Conservation (phyloP, 2,113 vertebrate genomes). For the Cyprinodon variegatus region DNA sequence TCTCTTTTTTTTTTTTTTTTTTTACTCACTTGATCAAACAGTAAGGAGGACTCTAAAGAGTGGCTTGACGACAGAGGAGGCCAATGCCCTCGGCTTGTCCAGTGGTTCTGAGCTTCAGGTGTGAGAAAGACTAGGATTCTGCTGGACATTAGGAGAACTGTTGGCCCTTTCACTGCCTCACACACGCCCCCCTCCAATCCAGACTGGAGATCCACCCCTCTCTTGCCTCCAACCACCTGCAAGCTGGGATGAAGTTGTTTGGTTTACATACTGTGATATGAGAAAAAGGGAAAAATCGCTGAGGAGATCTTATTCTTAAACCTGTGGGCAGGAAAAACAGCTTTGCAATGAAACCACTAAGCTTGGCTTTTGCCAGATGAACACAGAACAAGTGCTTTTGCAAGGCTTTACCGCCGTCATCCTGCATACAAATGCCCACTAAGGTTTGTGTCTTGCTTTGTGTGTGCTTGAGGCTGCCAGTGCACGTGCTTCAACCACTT, state of each 20-base stretch:
- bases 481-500: conserved; percentile 47
- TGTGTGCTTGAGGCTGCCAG: conserved; percentile 16
- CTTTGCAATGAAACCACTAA: conserved; percentile 50
- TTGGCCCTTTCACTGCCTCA: conserved; percentile 61
- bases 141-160: conserved; percentile 46
- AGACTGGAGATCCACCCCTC: conserved; percentile 9
- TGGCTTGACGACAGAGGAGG: conserved; percentile 93
- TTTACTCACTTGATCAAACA: conserved; percentile 54
- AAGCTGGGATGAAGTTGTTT: conserved; percentile 53
- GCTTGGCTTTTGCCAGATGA: conserved; percentile 49
- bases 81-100: conserved; percentile 91
- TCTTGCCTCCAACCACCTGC: neutral
- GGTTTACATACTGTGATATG: conserved; percentile 33
- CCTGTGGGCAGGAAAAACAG: conserved; percentile 15
- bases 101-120: conserved; percentile 93
- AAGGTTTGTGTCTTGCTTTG: conserved; percentile 1
- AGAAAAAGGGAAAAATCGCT: conserved; percentile 16
- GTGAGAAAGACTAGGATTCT: conserved; percentile 74
- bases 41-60: conserved; percentile 96
- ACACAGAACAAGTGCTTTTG: conserved; percentile 35
- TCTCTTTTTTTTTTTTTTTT: neutral
- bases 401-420: conserved; percentile 29
- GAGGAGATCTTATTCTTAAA: conserved; percentile 14
- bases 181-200: conserved; percentile 40
- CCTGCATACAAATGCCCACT: conserved; percentile 16